phyloP scores from a whole-genome alignment of 2,888 invertebrate species.

The Petrophora chlorosata region DNA sequence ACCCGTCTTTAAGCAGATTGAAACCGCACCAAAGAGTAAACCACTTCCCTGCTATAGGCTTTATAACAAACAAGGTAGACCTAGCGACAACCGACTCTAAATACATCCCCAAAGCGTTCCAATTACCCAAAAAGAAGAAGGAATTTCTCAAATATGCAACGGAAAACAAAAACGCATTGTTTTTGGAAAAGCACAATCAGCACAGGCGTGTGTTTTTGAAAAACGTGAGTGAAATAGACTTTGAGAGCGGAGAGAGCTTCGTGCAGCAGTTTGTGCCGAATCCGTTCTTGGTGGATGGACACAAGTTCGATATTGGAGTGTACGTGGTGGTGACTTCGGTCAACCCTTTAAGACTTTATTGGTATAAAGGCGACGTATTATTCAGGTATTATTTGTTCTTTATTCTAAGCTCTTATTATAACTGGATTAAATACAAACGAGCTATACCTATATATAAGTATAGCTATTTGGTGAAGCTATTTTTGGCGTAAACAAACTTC shows the following conservation, averaged over 20 bases:
- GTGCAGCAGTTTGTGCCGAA: constrained; percentile 95
- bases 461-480: no score
- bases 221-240: constrained; percentile 87
- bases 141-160: constrained; percentile 87
- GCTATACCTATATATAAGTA: no score
- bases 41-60: constrained; percentile 97
- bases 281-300: constrained; percentile 95
- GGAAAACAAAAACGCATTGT: constrained; percentile 87
- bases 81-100: constrained; percentile 91
- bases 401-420: not conserved
- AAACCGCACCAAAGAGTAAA: constrained; percentile 92
- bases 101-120: constrained; percentile 94
- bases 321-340: constrained; percentile 96
- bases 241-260: constrained; percentile 89
- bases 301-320: constrained; percentile 98
- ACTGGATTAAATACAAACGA: no score
- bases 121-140: constrained; percentile 89
- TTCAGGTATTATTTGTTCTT: constrained; percentile 85
- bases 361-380: constrained; percentile 94
- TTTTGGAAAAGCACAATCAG: constrained; percentile 96
- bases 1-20: constrained; percentile 80
- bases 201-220: constrained; percentile 94
- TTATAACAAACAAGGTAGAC: constrained; percentile 94
- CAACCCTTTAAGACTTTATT: constrained; percentile 94
- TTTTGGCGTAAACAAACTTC: no score